phyloP scores from a whole-genome alignment of 2,797 vertebrate species.

The Peromyscus attwateri region DNA sequence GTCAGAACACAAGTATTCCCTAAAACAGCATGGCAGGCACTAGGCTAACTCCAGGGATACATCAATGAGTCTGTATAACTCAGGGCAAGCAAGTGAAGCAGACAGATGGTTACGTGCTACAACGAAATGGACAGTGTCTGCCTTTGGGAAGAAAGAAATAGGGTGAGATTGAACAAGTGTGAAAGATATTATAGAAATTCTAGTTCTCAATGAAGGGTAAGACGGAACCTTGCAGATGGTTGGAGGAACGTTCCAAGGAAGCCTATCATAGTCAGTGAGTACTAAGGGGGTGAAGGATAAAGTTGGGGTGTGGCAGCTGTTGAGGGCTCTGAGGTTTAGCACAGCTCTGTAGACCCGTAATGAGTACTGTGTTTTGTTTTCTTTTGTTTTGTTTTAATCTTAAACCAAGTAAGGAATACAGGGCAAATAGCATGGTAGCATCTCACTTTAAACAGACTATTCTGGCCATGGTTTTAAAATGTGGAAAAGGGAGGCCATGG shows the following conservation, averaged over 20 bases:
- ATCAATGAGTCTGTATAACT: neutral
- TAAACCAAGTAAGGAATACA: neutral
- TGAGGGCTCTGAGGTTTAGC: neutral
- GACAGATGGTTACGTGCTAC: neutral
- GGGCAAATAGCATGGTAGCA: neutral
- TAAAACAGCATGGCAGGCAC: neutral
- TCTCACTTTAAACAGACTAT: slow-evolving; percentile 19
- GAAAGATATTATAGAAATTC: neutral
- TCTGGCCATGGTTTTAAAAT: slow-evolving; percentile 18
- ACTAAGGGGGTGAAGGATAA: neutral
- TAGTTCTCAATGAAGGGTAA: neutral
- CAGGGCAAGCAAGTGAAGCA: neutral
- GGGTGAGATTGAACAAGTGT: neutral
- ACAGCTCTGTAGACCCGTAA: neutral
- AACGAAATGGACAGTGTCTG: neutral
- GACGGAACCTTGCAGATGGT: neutral
- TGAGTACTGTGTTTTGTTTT: neutral
- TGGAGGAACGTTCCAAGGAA: neutral
- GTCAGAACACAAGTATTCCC: neutral
- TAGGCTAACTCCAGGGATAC: neutral
- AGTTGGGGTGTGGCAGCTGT: neutral
- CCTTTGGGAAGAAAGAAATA: neutral
- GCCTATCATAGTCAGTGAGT: neutral
- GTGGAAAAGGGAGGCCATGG: neutral
- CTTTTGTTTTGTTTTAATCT: neutral